Evolutionary conservation across 2,888 invertebrate species (phyloP), one percentile per base, ranked within the genome.

Genomic region (Heliconius cydno): DNA sequence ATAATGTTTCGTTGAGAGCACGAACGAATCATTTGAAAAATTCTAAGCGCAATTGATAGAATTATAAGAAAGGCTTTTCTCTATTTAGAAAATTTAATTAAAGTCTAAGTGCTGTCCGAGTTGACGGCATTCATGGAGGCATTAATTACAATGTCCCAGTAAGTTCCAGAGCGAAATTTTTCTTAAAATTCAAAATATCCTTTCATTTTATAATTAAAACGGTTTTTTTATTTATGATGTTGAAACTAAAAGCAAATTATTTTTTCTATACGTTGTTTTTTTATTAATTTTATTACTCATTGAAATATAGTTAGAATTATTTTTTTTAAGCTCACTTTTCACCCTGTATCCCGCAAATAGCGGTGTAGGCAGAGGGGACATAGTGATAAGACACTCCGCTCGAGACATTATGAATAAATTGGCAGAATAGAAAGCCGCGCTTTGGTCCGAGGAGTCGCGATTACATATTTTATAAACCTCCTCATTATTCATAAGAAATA

Each of bases 21-120:
- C 15, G n/a, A 41, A 67, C 13, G n/a, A 67, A 52, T 28, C 4
- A n/a, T 66, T 76, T 28, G 12, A 73, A 60, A 57, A 72, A n/a
- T 12, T 25, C 19, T 41, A 5, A 75, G 41, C 41, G 19, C 75
- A 41, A 65, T 75, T 63, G 63, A 75, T 65, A 3, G 28, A 41
- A 75, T 38, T 65, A 34, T 38, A 34, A 73, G 73, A 73, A 60
- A 73, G 73, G 73, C 57, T 78, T 38, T 73, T 66, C 57, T 78
- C 66, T 78, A 73, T 78, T 78, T 73, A 22, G 52, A 38, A 66
- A 75, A 75, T 75, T 79, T 63, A 79, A 79, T 75, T 74, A 75
- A 79, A 41, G 15, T 75, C 68, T 68, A 75, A 79, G 60, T 63
- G 74, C 73, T 78, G 65, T 66, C 60, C 68, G 67, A 79, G 67